These are phyloP conservation scores for Pseudococcus longispinus DNA, from an alignment of 2,888 invertebrate species.

Conservation along the genomic window DNA sequence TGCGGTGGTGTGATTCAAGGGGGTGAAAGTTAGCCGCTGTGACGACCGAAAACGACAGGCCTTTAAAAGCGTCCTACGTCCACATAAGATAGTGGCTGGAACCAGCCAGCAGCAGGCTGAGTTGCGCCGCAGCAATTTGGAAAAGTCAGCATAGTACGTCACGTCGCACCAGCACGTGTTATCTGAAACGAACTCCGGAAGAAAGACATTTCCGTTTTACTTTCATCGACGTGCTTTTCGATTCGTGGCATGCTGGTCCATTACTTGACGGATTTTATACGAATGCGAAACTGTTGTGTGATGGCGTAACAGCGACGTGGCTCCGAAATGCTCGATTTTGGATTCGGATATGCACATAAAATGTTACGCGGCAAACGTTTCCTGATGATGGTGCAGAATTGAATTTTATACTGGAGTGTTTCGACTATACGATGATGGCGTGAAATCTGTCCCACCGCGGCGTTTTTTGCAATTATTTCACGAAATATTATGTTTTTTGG, in stretches of 20 bases:
- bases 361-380: background rate
- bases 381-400: background rate
- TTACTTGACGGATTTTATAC: constrained; percentile 30
- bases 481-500: no score
- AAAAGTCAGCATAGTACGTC: constrained; percentile 8
- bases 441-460: no score
- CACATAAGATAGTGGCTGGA: background rate
- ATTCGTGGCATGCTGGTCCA: constrained; percentile 34
- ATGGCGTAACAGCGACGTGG: background rate
- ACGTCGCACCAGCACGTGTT: constrained; percentile 50
- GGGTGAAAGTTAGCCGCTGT: constrained; percentile 54
- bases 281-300: background rate
- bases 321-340: background rate
- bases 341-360: constrained; percentile 7
- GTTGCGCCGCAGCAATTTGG: constrained; percentile 10
- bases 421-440: no score
- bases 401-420: background rate
- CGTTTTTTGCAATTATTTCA: no score
- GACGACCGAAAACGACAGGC: constrained; percentile 48
- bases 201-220: constrained; percentile 49
- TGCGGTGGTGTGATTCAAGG: constrained; percentile 23
- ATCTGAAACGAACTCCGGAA: constrained; percentile 51
- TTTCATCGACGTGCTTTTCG: constrained; percentile 28
- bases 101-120: background rate
- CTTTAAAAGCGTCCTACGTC: constrained; percentile 14